Percentiles rank a stretch among this genome's conserved stretches.
These are phyloP conservation scores for Pharmacophagus antenor DNA, from an alignment of 2,888 invertebrate genomes.

Conservation along the genomic window DNA sequence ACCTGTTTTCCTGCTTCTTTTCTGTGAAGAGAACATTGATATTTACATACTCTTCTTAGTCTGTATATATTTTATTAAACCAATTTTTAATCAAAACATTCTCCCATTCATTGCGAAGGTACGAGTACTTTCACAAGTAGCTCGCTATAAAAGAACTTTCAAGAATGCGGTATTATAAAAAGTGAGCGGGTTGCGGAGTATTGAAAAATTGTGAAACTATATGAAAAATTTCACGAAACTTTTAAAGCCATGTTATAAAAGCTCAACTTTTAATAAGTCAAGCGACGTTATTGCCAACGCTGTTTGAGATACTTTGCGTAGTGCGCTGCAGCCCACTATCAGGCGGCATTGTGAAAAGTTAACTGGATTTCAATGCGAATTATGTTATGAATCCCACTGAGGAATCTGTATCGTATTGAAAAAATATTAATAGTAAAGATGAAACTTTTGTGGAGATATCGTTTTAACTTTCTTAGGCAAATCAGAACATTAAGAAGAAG, in stretches of 20 bases:
- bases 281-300: slow-evolving; percentile 23
- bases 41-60: neutral
- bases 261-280: slow-evolving; percentile 28
- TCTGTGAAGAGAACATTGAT: too few species aligned
- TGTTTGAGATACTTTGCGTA: slow-evolving; percentile 20
- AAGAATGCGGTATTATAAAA: slow-evolving; percentile 20
- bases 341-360: slow-evolving; percentile 18
- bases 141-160: slow-evolving; percentile 18
- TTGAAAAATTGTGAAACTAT: slow-evolving; percentile 27
- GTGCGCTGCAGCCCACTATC: slow-evolving; percentile 15
- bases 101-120: slow-evolving; percentile 14
- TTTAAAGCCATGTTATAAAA: slow-evolving; percentile 23
- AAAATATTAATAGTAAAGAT: too few species aligned
- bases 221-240: slow-evolving; percentile 21
- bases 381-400: neutral
- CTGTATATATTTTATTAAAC: neutral
- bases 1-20: too few species aligned
- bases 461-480: too few species aligned
- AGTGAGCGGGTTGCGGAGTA: slow-evolving; percentile 6
- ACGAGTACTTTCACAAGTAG: slow-evolving; percentile 10
- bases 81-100: neutral
- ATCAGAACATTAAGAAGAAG: too few species aligned
- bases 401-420: neutral
- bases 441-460: too few species aligned
- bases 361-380: slow-evolving; percentile 3